Conservation (phyloP, 2,888 invertebrate species). For the Cyrtodaria siliqua region DNA sequence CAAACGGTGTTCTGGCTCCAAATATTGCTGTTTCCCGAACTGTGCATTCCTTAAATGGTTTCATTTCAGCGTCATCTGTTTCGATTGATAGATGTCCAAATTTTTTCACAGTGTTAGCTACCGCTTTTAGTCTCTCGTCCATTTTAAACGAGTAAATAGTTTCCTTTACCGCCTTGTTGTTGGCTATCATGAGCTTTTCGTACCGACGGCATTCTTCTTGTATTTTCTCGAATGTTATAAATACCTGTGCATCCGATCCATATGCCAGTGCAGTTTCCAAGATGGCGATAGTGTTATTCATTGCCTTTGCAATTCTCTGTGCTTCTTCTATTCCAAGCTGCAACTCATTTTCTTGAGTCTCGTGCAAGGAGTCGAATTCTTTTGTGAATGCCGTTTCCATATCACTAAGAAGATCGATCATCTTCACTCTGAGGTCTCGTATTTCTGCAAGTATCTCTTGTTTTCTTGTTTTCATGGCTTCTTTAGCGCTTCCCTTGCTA, state of each 20-base stretch:
- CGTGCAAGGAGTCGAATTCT: slow-evolving; percentile 46
- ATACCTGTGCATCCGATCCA: slow-evolving; percentile 47
- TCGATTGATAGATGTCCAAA: slow-evolving; percentile 51
- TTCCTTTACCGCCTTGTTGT: slow-evolving; percentile 31
- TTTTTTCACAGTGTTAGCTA: slow-evolving; percentile 45
- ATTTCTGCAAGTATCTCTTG: slow-evolving; percentile 41
- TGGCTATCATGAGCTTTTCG: slow-evolving; percentile 31
- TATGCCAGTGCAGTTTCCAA: slow-evolving; percentile 38
- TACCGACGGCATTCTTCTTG: slow-evolving; percentile 46
- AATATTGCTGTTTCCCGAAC: slow-evolving; percentile 46
- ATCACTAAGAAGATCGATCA: slow-evolving; percentile 31
- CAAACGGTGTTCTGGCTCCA: slow-evolving; percentile 42
- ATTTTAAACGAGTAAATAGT: slow-evolving; percentile 45
- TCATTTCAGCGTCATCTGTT: slow-evolving; percentile 19
- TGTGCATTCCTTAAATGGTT: slow-evolving; percentile 16
- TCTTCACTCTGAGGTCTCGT: slow-evolving; percentile 36
- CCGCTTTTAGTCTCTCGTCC: slow-evolving; percentile 39
- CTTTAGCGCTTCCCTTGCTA: slow-evolving; percentile 10
- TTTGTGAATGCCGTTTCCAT: slow-evolving; percentile 45
- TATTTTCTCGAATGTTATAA: slow-evolving; percentile 43
- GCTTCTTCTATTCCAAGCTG: slow-evolving; percentile 28
- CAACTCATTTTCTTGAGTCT: slow-evolving; percentile 28
- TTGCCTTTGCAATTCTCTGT: slow-evolving; percentile 26
- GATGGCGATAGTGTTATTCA: slow-evolving; percentile 33
- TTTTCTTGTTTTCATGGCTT: slow-evolving; percentile 38